Conservation (phyloP, 1,140 invertebrate genomes). For the Conus betulinus region DNA sequence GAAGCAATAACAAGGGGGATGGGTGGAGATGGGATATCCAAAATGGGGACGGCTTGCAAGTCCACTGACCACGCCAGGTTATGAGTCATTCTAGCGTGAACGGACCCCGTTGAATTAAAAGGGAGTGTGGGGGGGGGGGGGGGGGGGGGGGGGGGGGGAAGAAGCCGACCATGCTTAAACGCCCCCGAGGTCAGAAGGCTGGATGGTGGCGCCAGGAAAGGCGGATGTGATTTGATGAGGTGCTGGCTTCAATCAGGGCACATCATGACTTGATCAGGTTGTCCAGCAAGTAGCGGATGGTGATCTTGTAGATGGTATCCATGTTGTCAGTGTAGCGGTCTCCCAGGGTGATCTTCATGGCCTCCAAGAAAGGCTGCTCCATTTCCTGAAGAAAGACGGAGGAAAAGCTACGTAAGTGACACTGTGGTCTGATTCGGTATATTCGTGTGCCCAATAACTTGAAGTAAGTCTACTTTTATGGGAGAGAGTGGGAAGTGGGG, state of each 20-base stretch:
- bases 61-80: too few species aligned
- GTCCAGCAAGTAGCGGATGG: constrained; percentile 93
- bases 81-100: too few species aligned
- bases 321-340: constrained; percentile 94
- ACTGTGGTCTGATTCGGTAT: neutral
- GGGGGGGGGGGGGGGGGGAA: neutral
- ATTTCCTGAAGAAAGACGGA: constrained; percentile 80
- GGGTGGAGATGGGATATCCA: too few species aligned
- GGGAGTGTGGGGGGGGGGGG: neutral
- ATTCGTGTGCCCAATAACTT: neutral
- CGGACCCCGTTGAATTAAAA: neutral
- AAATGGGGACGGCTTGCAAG: too few species aligned
- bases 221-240: neutral
- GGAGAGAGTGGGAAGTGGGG: too few species aligned
- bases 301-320: constrained; percentile 92
- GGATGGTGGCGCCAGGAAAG: neutral
- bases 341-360: constrained; percentile 89
- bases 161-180: too few species aligned
- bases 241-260: neutral
- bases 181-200: too few species aligned
- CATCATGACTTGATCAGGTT: constrained; percentile 82
- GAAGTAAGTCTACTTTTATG: neutral
- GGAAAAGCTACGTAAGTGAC: neutral
- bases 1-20: too few species aligned
- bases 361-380: constrained; percentile 79